A percentile compares a stretch with the other conserved stretches of the same genome.
Conservation (phyloP, 2,797 vertebrate species). For the Vipera ursinii region DNA sequence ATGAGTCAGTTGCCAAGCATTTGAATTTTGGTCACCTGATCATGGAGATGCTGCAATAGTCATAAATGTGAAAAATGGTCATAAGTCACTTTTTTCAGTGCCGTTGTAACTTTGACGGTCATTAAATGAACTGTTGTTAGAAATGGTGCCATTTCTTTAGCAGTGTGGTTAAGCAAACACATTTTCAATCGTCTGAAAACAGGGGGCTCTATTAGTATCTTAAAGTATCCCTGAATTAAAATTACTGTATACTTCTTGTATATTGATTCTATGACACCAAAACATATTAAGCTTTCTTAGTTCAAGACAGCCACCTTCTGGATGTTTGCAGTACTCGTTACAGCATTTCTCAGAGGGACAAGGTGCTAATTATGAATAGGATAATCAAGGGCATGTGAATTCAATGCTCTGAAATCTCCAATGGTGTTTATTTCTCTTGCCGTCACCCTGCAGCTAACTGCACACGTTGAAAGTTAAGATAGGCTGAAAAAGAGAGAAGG, state of each 20-base stretch:
- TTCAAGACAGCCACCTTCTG: conserved; percentile 44
- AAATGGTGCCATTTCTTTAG: neutral
- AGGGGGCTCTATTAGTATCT: neutral
- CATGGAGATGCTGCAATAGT: neutral
- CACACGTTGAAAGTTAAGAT: neutral
- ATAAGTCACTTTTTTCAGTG: neutral
- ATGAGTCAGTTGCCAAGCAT: neutral
- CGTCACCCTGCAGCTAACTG: neutral
- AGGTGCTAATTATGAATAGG: neutral
- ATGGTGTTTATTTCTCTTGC: neutral
- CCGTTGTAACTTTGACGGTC: neutral
- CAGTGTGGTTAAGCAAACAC: neutral
- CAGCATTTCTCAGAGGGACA: neutral
- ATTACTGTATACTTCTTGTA: too few relatives aligned
- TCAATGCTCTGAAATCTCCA: neutral
- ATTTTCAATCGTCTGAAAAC: neutral
- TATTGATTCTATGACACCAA: neutral
- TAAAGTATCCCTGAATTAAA: neutral
- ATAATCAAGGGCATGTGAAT: neutral
- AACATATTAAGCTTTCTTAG: neutral
- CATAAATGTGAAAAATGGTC: neutral
- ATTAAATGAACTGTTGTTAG: neutral
- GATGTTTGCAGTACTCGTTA: neutral
- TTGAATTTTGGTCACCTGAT: neutral
- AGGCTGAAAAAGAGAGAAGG: neutral